Evolutionary conservation across 2,113 vertebrate genomes (phyloP), one percentile per base, ranked within the genome.

Genomic region (Donacobius atricapilla): DNA sequence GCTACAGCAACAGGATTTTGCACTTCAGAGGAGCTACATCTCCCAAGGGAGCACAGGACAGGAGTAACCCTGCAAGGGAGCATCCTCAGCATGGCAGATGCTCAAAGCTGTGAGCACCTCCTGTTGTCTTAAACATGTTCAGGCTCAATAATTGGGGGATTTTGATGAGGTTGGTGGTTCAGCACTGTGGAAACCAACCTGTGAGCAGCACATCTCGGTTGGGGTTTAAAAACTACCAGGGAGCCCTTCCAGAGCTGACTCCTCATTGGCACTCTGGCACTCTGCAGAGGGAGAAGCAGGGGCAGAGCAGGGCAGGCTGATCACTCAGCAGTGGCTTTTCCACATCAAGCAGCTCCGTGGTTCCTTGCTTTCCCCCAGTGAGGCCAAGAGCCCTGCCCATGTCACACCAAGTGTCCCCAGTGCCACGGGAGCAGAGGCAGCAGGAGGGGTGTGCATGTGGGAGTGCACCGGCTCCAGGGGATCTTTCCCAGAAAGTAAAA

Each of bases 231-330:
- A 66, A 65, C 40, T 7, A 12, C 13, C n/a, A 51, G 37, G 3
- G 1, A 57, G 30, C 56, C n/a, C 3, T 2, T 77, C n/a, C 33
- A 39, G 42, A 76, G 57, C 42, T 0, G 1, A 22, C 9, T 18
- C 13, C 90, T 21, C 2, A 0, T 27, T 53, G 9, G 1, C 1
- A 27, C n/a, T 70, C 11, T 0, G 0, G 40, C 3, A 6, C n/a
- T n/a, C n/a, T n/a, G n/a, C 33, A 24, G 58, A 81, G n/a, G 25
- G 50, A 68, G 79, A n/a, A 42, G 64, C 48, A 54, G 70, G 58
- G 25, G 44, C 2, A 75, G 21, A 58, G 58, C 7, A 1, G 31
- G 33, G 37, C 45, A 61, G n/a, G 30, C 51, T 80, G 77, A 25
- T 28, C 57, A 42, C 48, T 54, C 30, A 3, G 77, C 1, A 4